Evolutionary conservation across 2,113 vertebrate species (phyloP), one percentile per base, ranked within the genome.

Genomic region (Ia io): DNA sequence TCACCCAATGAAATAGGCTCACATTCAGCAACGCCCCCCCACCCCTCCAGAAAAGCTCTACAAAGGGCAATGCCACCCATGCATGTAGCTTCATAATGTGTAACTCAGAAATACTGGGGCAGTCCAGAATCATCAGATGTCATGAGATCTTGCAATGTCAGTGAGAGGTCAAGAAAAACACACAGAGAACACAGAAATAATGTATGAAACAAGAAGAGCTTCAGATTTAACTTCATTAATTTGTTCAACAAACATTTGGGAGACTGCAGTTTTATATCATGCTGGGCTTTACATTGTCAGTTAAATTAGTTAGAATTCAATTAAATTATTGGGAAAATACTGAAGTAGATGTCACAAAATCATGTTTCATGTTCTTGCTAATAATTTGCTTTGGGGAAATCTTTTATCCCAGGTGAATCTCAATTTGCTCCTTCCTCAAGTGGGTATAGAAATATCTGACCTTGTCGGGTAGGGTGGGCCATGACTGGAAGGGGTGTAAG

Each of bases 241-340:
- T 82, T 5, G 6, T 56, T 80, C 42, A 63, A 53, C 53, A 63
- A n/a, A 80, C 44, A 18, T 32, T 71, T 13, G 20, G 22, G 28
- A 70, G 51, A 73, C 1, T 1, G 13, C 25, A 28, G 42, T 70
- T 91, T 95, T 47, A 23, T 1, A 70, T 65, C n/a, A 0, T n/a
- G 28, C 77, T 76, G 22, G n/a, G 40, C 40, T 53, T 93, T 87
- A 53, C 37, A 35, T 16, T 84, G 28, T 78, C 82, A 69, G 32
- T 74, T 88, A 90, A 82, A 78, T 85, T 71, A 88, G 23, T 32
- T 85, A 35, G 14, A 91, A 65, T 42, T 67, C 74, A 86, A 73
- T 42, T 70, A 80, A 76, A 69, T 78, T 84, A 65, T 14, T 93
- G 63, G 37, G 2, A 67, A 89, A 89, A 74, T 32, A 84, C 22